Evolutionary conservation across 2,113 vertebrate genomes (phyloP).

Genomic region (Trochalopteron elliotii): DNA sequence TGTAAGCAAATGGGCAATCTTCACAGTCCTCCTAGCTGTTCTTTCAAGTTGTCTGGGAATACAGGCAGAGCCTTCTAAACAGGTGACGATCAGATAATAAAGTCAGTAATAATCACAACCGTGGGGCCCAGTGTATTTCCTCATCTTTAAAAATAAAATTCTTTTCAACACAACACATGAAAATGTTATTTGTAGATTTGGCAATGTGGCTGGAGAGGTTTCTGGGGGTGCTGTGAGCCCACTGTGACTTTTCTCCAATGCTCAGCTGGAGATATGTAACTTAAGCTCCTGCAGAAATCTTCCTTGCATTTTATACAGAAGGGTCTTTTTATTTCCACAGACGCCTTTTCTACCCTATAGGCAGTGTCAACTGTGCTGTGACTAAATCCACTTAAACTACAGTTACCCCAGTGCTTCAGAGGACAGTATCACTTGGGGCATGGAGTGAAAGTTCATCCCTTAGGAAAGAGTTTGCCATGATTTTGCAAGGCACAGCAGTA

Average conservation of each 20-base stretch:
- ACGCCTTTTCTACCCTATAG: background rate
- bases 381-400: constrained; percentile 14
- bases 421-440: background rate
- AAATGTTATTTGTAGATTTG: background rate
- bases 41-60: background rate
- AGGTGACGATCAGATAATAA: background rate
- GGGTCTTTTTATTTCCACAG: background rate
- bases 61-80: background rate
- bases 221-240: background rate
- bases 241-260: background rate
- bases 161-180: background rate
- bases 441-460: constrained; percentile 13
- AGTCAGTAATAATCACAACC: background rate
- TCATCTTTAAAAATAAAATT: background rate
- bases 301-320: background rate
- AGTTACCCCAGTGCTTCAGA: background rate
- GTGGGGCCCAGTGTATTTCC: background rate
- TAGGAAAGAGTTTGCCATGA: background rate
- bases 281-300: background rate
- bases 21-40: background rate
- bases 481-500: constrained; percentile 44
- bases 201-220: background rate
- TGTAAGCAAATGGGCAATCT: background rate
- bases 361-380: background rate
- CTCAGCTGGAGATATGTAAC: background rate